phyloP scores from a whole-genome alignment of 2,888 invertebrate species.

The Diaperis boleti region DNA sequence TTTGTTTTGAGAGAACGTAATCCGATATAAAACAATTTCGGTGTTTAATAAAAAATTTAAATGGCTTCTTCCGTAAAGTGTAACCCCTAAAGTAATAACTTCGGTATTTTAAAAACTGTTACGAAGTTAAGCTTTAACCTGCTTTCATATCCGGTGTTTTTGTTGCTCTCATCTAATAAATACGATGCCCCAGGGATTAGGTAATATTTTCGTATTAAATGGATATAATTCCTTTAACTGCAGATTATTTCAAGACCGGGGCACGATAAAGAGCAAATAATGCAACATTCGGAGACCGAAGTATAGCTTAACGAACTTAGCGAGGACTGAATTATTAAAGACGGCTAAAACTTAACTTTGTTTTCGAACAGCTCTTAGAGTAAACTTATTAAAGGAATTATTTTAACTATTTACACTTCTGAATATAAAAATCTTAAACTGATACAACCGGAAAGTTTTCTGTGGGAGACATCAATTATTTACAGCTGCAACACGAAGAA shows the following conservation, averaged over 20 bases:
- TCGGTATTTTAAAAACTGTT: background rate
- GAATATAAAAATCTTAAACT: background rate
- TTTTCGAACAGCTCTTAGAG: conserved; percentile 3
- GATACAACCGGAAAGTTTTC: background rate
- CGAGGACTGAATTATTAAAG: conserved; percentile 16
- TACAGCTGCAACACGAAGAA: too few species aligned
- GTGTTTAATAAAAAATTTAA: too few species aligned
- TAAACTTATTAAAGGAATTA: background rate
- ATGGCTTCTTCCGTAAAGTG: too few species aligned
- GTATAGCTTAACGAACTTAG: conserved; percentile 11
- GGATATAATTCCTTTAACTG: background rate
- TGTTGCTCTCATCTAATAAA: background rate
- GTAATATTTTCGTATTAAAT: background rate
- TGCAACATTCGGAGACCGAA: conserved; percentile 2
- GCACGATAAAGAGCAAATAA: background rate
- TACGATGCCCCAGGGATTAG: background rate
- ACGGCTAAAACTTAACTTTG: conserved; percentile 14
- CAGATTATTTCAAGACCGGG: background rate
- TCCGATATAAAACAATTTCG: too few species aligned
- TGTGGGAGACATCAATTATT: too few species aligned
- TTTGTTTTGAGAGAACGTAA: too few species aligned
- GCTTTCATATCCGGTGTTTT: background rate
- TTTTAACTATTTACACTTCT: conserved; percentile 6
- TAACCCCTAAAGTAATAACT: background rate
- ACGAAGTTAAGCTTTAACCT: background rate